phyloP scores from a whole-genome alignment of 2,797 vertebrate genomes.

The Sandelia bainsii region DNA sequence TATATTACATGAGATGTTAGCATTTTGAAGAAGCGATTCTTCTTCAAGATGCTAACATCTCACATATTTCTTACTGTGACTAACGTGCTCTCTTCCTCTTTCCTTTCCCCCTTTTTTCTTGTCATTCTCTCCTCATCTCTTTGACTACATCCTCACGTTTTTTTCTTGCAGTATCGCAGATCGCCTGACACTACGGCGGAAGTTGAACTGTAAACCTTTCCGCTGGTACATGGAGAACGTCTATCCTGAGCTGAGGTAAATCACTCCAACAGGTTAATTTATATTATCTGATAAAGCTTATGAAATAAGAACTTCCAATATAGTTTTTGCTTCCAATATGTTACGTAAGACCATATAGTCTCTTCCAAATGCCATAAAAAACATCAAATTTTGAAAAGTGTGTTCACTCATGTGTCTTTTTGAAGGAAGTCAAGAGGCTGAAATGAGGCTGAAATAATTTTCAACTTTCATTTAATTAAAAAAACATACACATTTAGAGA shows the following conservation, averaged over 20 bases:
- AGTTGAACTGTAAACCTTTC: conserved; percentile 97
- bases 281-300: background rate
- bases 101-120: too few relatives aligned
- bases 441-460: conserved; percentile 11
- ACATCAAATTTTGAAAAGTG: background rate
- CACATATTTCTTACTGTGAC: too few relatives aligned
- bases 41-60: too few relatives aligned
- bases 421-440: background rate
- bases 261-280: conserved; percentile 22
- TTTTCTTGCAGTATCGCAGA: conserved; percentile 87
- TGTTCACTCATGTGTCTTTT: background rate
- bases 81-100: too few relatives aligned
- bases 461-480: background rate
- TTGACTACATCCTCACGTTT: background rate
- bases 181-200: conserved; percentile 89
- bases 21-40: too few relatives aligned
- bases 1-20: too few relatives aligned
- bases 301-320: too few relatives aligned
- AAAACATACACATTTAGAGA: background rate
- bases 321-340: too few relatives aligned
- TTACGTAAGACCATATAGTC: background rate
- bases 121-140: too few relatives aligned
- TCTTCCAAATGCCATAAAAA: background rate
- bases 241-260: conserved; percentile 96
- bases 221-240: conserved; percentile 98